Evolutionary conservation across 2,113 vertebrate species (phyloP), one percentile per base, ranked within the genome.

Genomic region (Paradoxurus hermaphroditus): DNA sequence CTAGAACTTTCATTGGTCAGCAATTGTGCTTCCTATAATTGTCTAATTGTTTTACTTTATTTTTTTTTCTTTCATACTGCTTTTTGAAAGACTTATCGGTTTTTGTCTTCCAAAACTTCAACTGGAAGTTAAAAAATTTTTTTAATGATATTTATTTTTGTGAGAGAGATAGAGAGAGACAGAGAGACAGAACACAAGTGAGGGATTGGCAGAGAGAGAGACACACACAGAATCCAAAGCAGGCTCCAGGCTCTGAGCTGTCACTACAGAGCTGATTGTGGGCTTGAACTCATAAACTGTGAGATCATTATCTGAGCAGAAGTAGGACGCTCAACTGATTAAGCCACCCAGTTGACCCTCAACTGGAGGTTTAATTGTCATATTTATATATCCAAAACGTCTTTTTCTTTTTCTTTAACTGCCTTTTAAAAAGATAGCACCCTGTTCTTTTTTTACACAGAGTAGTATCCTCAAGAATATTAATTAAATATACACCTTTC

Each of bases 71-170:
- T 78, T 81, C 4, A 51, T 59, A 83, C 6, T 34, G 31, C 0
- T 68, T 78, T 95, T 34, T 29, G 14, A 81, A 56, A 82, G 36
- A 84, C 88, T 85, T 84, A 70, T 91, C 21, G 90, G 56, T 15
- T 93, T 93, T 83, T 83, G 59, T 91, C 49, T 87, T 86, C 29
- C n/a, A 67, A 82, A 95, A 62, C 25, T 41, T 77, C 29, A 87
- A 5, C 4, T 36, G 13, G 56, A 91, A 18, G 0, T 68, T 78
- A 59, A 59, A 59, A 21, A 0, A 0, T 7, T 56, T 56, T 59
- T 59, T 25, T 23, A 59, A 59, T 59, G 21, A 23, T 59, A 23
- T 23, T 59, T 59, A 59, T 59, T 59, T 59, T 59, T 59, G 49
- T 13, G 21, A 59, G 56, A 59, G 49, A 49, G 21, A 56, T 1